Conservation (phyloP, 2,113 vertebrate genomes). For the Calypte anna region DNA sequence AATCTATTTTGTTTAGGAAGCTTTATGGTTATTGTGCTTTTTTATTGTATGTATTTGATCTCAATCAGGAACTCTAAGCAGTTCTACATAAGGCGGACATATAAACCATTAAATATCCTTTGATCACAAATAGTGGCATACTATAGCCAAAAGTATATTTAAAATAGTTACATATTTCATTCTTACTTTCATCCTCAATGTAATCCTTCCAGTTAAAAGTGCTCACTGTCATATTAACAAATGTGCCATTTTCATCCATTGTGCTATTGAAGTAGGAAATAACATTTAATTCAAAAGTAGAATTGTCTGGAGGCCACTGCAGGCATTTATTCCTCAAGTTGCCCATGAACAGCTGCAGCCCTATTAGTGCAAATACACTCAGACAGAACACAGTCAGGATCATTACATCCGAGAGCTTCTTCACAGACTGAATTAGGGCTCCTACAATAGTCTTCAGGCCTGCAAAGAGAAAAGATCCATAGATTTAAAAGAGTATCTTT, state of each 20-base stretch:
- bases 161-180: constrained; percentile 9
- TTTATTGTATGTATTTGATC: background rate
- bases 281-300: constrained; percentile 74
- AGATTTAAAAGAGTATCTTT: background rate
- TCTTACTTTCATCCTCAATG: constrained; percentile 83
- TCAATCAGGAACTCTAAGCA: background rate
- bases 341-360: constrained; percentile 98
- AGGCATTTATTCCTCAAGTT: constrained; percentile 96
- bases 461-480: constrained; percentile 63
- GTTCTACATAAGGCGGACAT: background rate
- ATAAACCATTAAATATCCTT: background rate
- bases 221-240: constrained; percentile 68
- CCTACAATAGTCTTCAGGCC: constrained; percentile 97
- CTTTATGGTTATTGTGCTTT: background rate
- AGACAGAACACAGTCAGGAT: constrained; percentile 98
- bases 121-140: background rate
- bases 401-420: constrained; percentile 97
- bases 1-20: background rate
- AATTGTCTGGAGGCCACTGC: constrained; percentile 67
- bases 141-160: background rate
- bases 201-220: constrained; percentile 86
- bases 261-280: constrained; percentile 73
- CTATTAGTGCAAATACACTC: constrained; percentile 96
- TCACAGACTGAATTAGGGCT: constrained; percentile 96
- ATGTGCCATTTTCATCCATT: constrained; percentile 72